Base-by-base conservation (phyloP, 2,888 invertebrate genomes). In the Eucera pruinosa region DNA sequence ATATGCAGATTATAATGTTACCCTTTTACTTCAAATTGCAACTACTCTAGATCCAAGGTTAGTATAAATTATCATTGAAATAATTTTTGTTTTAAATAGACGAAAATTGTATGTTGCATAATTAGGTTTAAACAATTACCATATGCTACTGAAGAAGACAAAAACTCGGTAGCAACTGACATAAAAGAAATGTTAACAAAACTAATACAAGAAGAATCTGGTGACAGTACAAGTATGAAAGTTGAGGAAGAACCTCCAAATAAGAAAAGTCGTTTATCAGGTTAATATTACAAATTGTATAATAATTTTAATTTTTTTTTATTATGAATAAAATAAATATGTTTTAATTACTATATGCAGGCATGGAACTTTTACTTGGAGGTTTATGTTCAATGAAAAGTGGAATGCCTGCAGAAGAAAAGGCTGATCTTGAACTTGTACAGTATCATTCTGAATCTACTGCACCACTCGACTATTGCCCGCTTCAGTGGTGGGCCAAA, bases 1-100 rank as follows among this genome's bases (percentile, higher is more conserved):
- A 74, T 93, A 93, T 54, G 87, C 90, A 0, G 91, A 93, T 68
- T 79, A 86, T 7, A 89, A 89, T 65, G 92, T 93, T 2, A 92
- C 90, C 33, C 83, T 92, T 20, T 82, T 93, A 25, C 87, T 93
- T 48, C 93, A 93, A 85, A 92, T 93, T 52, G 92, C 93, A 4
- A 93, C 93, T 5, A 92, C 92, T 20, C 84, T 93, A 18, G 93
- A 93, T 88, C 93, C 93, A 3, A 91, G 93, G 90, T 91, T 86
- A 61, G 20, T 76, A 30, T 2, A 58, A 15, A 60, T 39, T 39
- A 11, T 7, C 47, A 33, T 9, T 52, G 4, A 2, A 5, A 13
- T 13, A 48, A 20, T 23, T 47, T n/a, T n/a, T n/a, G n/a, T n/a
- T n/a, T n/a, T n/a, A n/a, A n/a, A n/a, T n/a, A n/a, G n/a, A n/a